Percentiles rank a stretch among this genome's conserved stretches.
Conservation (phyloP, 2,113 vertebrate species). For the Cyanistes caeruleus region DNA sequence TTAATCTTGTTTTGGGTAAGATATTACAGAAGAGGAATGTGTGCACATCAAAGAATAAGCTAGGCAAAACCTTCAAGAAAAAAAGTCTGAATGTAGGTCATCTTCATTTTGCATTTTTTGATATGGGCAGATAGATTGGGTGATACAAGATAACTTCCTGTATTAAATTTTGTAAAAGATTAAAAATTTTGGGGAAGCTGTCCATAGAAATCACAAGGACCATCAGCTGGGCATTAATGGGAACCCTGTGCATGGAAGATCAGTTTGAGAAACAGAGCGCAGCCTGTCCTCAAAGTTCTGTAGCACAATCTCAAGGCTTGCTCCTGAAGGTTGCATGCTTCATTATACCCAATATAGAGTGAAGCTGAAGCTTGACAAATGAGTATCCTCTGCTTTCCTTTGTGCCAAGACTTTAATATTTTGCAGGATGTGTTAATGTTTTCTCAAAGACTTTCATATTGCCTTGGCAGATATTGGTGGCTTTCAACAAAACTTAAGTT, state of each 20-base stretch:
- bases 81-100: not conserved
- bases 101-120: not conserved
- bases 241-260: not conserved
- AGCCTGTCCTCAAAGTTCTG: not conserved
- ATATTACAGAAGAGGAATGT: not conserved
- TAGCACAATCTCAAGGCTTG: not conserved
- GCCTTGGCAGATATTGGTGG: constrained; percentile 20
- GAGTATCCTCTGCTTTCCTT: not conserved
- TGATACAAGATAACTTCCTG: not conserved
- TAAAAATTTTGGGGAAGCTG: not conserved
- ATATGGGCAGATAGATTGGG: not conserved
- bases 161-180: not conserved
- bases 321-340: constrained; percentile 6
- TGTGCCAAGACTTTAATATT: constrained; percentile 16
- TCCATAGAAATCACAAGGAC: not conserved
- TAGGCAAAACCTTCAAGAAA: not conserved
- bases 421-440: constrained; percentile 21
- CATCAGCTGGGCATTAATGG: not conserved
- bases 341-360: not conserved
- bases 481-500: constrained; percentile 24
- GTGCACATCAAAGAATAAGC: constrained; percentile 2
- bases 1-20: constrained; percentile 17
- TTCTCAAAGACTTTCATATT: constrained; percentile 29
- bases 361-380: constrained; percentile 15
- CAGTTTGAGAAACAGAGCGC: not conserved